phyloP scores from a whole-genome alignment of 1,140 invertebrate genomes.

The Meloidogyne hapla region DNA sequence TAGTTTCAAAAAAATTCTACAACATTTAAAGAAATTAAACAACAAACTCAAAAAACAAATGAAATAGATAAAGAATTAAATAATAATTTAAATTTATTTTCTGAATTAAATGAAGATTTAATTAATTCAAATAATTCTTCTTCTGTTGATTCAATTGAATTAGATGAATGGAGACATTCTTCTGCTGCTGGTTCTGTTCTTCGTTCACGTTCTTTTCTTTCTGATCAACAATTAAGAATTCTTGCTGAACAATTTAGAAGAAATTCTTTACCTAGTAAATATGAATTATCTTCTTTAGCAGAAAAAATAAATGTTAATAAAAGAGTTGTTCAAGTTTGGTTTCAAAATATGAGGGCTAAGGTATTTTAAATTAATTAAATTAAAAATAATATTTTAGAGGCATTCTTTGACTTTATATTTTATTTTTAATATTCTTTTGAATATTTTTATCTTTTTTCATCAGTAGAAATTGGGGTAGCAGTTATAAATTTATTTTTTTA shows the following conservation, averaged over 20 bases:
- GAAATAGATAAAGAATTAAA: not conserved
- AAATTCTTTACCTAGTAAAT: slow-evolving; percentile 86
- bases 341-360: slow-evolving; percentile 91
- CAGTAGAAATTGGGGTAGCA: too few relatives aligned
- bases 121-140: not conserved
- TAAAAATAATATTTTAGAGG: too few relatives aligned
- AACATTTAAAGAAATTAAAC: not conserved
- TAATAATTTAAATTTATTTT: not conserved
- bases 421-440: too few relatives aligned
- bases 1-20: not conserved
- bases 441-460: too few relatives aligned
- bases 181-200: slow-evolving; percentile 44
- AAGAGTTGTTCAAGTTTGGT: slow-evolving; percentile 92
- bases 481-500: too few relatives aligned
- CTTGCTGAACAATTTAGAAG: slow-evolving; percentile 82
- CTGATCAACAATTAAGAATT: slow-evolving; percentile 84
- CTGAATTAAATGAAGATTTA: not conserved
- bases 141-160: slow-evolving; percentile 16
- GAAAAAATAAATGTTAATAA: slow-evolving; percentile 83
- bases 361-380: too few relatives aligned
- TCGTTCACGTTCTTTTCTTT: slow-evolving; percentile 84
- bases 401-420: too few relatives aligned
- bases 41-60: not conserved
- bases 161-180: slow-evolving; percentile 37
- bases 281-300: slow-evolving; percentile 84